A percentile compares a stretch with the other conserved stretches of the same genome.
phyloP scores from a whole-genome alignment of 2,113 vertebrate genomes.

The Steatornis caripensis region DNA sequence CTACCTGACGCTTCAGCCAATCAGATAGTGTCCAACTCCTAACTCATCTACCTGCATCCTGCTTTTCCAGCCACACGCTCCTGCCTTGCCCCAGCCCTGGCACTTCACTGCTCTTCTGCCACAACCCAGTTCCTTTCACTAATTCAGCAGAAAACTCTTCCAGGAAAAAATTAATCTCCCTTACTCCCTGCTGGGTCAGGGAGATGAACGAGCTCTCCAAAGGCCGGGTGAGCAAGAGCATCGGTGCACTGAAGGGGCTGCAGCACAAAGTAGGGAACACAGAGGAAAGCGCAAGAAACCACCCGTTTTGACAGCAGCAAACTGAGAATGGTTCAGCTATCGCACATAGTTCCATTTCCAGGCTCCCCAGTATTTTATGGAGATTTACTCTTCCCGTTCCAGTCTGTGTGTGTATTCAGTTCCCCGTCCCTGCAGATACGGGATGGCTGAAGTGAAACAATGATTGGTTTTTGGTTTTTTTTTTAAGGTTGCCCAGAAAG shows the following conservation, averaged over 20 bases:
- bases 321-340: not conserved
- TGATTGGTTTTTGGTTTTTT: not conserved
- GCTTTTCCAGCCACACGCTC: not conserved
- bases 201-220: not conserved
- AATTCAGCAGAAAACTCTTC: not conserved
- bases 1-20: fast-evolving
- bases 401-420: not conserved
- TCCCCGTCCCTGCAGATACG: not conserved
- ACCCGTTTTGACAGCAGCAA: not conserved
- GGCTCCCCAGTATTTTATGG: not conserved
- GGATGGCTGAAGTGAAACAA: not conserved
- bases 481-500: not conserved
- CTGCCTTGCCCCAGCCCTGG: not conserved
- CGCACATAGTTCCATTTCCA: not conserved
- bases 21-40: fast-evolving
- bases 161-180: too few species aligned
- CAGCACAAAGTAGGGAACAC: not conserved
- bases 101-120: not conserved
- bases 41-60: not conserved
- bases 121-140: not conserved
- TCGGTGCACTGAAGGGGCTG: not conserved
- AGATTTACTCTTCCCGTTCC: not conserved
- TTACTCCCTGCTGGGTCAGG: not conserved
- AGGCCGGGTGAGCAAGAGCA: not conserved
- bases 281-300: not conserved